Evolutionary conservation across 2,888 invertebrate species (phyloP).

Genomic region (Melanostoma scalare): DNA sequence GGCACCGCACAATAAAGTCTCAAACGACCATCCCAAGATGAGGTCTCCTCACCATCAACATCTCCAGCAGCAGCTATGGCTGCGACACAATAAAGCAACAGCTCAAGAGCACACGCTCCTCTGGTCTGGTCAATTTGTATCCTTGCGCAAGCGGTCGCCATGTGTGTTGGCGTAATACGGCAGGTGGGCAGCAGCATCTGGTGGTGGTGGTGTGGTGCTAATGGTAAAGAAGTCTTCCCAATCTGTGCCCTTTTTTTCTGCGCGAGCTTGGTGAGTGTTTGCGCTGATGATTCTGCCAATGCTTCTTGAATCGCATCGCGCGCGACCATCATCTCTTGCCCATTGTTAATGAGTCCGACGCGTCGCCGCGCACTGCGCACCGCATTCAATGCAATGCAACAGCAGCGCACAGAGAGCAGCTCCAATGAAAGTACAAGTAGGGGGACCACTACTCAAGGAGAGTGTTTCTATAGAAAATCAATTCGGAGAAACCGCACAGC

Average conservation of each 20-base stretch:
- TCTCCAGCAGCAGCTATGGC: constrained; percentile 25
- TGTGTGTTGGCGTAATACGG: constrained; percentile 72
- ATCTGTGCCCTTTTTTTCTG: constrained; percentile 51
- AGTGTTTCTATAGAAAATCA: constrained; percentile 70
- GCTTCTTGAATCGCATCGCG: constrained; percentile 47
- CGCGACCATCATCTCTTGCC: constrained; percentile 52
- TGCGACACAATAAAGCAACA: constrained; percentile 53
- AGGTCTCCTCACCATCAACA: constrained; percentile 29
- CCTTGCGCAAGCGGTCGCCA: constrained; percentile 47
- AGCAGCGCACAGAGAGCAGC: constrained; percentile 21
- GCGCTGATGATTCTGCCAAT: constrained; percentile 59
- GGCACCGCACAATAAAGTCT: constrained; percentile 69
- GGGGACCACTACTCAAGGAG: constrained; percentile 57
- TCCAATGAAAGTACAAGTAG: constrained; percentile 66
- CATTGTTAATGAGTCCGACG: constrained; percentile 63
- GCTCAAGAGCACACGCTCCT: constrained; percentile 47
- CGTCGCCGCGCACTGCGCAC: not conserved
- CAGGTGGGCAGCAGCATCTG: constrained; percentile 67
- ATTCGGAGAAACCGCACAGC: constrained; percentile 57
- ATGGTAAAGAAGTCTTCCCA: constrained; percentile 53
- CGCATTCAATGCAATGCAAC: not conserved
- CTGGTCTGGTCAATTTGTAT: constrained; percentile 55
- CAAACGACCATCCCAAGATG: constrained; percentile 58
- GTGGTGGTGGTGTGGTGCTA: constrained; percentile 36
- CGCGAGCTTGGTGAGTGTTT: constrained; percentile 54